Evolutionary conservation across 2,888 invertebrate species (phyloP), one percentile per base, ranked within the genome.

Genomic region (Agriotes lineatus): DNA sequence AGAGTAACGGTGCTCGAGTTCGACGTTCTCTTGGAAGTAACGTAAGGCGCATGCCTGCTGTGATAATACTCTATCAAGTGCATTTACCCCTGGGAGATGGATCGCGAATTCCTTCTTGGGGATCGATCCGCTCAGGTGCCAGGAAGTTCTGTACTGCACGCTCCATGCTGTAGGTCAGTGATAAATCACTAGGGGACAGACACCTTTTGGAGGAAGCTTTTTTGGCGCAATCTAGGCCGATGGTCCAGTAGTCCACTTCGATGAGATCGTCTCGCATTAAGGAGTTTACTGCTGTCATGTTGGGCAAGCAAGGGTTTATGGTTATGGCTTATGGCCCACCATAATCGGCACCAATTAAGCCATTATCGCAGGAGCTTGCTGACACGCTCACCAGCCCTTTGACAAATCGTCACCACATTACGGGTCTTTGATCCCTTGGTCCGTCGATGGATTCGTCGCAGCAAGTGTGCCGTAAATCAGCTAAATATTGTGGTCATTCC

Each of bases 31-130:
- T 72, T 66, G 73, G 66, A 71, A 73, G 64, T 67, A 62, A 56
- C 42, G 45, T 33, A 61, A 57, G 14, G 61, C 67, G 67, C 67
- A 62, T 82, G 84, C 82, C 57, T 52, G 30, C 30, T 63, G 25
- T 48, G 66, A 67, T 72, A 67, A 69, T 54, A 59, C 52, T 61
- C 69, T 61, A 45, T 20, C 82, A 83, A 86, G 86, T 86, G 86
- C 87, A 86, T 86, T 85, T 84, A 86, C 85, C 86, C 86, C 86
- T 86, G 85, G 85, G 85, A 85, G 85, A 86, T 85, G n/a, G n/a
- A n/a, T n/a, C n/a, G n/a, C n/a, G n/a, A n/a, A n/a, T n/a, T n/a
- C n/a, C n/a, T n/a, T n/a, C n/a, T n/a, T n/a, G n/a, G n/a, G n/a
- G n/a, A n/a, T n/a, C n/a, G n/a, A n/a, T n/a, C n/a, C n/a, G n/a